Conservation (phyloP, 2,888 invertebrate genomes). For the Ormyrus nitidulus region DNA sequence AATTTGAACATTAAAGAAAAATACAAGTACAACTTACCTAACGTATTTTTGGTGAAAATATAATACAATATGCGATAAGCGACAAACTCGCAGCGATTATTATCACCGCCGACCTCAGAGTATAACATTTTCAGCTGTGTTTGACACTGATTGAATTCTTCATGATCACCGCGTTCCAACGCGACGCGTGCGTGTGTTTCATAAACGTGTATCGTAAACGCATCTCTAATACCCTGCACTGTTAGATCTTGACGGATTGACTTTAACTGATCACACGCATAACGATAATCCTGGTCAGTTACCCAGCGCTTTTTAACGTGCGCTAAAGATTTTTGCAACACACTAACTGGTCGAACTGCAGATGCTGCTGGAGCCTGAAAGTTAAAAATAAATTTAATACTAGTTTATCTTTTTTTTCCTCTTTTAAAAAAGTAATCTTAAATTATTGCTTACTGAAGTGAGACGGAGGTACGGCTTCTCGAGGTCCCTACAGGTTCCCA, state of each 20-base stretch:
- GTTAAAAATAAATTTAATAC: background rate
- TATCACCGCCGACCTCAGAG: conserved; percentile 82
- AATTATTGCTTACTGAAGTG: conserved; percentile 79
- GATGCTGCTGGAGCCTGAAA: conserved; percentile 91
- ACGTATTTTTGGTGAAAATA: conserved; percentile 97
- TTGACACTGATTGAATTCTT: conserved; percentile 99
- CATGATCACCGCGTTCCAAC: conserved; percentile 97
- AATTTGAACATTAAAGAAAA: background rate
- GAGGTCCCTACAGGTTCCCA: conserved; percentile 94
- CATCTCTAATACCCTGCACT: conserved; percentile 96
- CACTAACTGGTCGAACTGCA: conserved; percentile 92
- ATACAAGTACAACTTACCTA: conserved; percentile 81
- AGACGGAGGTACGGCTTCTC: conserved; percentile 97
- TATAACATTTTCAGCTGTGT: conserved; percentile 98
- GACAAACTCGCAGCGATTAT: conserved; percentile 92
- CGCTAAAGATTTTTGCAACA: conserved; percentile 89
- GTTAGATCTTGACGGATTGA: conserved; percentile 99
- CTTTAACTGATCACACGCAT: conserved; percentile 98
- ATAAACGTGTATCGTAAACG: conserved; percentile 97
- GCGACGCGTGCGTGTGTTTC: conserved; percentile 99
- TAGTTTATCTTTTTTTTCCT: background rate
- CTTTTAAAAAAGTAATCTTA: too few species aligned
- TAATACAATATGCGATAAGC: conserved; percentile 98
- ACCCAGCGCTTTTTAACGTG: conserved; percentile 96
- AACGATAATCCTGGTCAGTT: conserved; percentile 93